Conservation (phyloP, 2,797 vertebrate genomes). For the Tarsius wallacei region DNA sequence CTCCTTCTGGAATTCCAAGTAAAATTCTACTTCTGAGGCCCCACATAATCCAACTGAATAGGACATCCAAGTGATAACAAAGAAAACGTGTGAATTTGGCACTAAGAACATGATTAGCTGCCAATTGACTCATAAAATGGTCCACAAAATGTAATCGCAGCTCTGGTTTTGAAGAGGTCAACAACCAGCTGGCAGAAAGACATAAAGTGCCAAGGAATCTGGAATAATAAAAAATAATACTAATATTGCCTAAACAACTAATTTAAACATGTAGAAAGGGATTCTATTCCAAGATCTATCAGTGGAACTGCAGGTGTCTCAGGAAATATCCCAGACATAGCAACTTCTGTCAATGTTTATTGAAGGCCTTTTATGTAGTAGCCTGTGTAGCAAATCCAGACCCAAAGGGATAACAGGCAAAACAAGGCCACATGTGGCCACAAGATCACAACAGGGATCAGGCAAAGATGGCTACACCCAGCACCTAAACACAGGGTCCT, state of each 20-base stretch:
- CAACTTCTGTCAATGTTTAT: neutral
- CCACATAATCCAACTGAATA: conserved; percentile 34
- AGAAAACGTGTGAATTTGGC: conserved; percentile 71
- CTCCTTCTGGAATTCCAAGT: conserved; percentile 22
- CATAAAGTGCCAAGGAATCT: conserved; percentile 32
- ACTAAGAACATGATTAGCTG: conserved; percentile 40
- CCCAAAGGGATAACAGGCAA: conserved; percentile 16
- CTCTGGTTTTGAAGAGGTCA: conserved; percentile 51
- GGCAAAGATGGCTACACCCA: neutral
- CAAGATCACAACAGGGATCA: neutral
- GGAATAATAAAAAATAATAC: conserved; percentile 9
- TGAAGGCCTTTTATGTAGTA: conserved; percentile 15
- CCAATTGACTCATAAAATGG: conserved; percentile 33
- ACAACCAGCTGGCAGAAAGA: conserved; percentile 58
- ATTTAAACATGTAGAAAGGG: conserved; percentile 50
- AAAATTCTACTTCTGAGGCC: neutral
- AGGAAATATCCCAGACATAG: conserved; percentile 1
- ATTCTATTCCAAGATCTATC: neutral
- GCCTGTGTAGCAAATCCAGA: conserved; percentile 10
- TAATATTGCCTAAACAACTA: conserved; percentile 30
- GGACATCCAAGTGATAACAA: conserved; percentile 52
- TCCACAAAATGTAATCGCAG: conserved; percentile 30
- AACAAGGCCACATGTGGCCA: neutral
- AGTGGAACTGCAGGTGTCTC: neutral
- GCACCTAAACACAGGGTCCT: neutral